phyloP scores from a whole-genome alignment of 1,140 invertebrate species.

The Magallana ariakensis region DNA sequence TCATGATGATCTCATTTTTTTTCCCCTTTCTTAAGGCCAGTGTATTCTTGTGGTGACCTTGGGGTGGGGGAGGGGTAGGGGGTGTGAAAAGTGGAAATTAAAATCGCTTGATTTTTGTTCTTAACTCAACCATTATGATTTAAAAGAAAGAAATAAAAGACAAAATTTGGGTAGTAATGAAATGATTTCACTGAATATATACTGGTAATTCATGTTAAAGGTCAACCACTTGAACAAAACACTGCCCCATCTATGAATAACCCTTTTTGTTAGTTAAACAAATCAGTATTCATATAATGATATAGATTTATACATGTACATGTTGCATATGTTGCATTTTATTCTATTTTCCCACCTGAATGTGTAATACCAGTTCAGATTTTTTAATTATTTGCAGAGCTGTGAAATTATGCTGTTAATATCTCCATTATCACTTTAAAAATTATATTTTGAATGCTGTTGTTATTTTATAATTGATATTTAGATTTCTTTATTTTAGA shows the following conservation, averaged over 20 bases:
- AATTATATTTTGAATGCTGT: neutral
- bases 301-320: neutral
- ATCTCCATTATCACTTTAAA: neutral
- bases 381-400: neutral
- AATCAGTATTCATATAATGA: slow-evolving; percentile 26
- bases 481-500: slow-evolving; percentile 12
- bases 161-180: no score
- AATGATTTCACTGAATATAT: no score
- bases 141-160: no score
- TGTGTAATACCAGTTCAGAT: neutral
- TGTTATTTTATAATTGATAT: neutral
- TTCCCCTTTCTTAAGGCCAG: neutral
- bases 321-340: slow-evolving; percentile 8
- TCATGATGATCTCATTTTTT: slow-evolving; percentile 37
- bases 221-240: slow-evolving; percentile 2
- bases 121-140: no score
- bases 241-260: neutral
- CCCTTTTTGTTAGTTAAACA: neutral
- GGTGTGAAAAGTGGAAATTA: no score
- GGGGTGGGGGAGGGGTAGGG: neutral
- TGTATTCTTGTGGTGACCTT: slow-evolving; percentile 22
- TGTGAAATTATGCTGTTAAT: neutral
- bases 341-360: neutral
- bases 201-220: neutral
- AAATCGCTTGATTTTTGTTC: no score